Conservation (phyloP, 2,113 vertebrate genomes). For the Thamnophis sirtalis region DNA sequence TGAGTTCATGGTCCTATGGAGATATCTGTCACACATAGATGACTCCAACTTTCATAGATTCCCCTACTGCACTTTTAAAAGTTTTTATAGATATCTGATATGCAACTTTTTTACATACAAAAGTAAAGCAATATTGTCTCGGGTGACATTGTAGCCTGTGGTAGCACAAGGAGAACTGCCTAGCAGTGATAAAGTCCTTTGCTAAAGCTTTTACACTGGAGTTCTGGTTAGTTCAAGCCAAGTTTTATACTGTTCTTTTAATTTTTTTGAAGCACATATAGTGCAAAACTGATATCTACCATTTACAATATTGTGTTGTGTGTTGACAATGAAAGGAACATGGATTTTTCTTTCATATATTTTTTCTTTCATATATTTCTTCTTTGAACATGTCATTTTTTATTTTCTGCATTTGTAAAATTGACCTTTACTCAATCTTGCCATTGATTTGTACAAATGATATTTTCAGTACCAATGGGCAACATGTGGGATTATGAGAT, state of each 20-base stretch:
- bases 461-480: not conserved
- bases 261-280: not conserved
- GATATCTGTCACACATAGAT: not conserved
- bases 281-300: not conserved
- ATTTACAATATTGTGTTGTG: not conserved
- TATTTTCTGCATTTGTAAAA: not conserved
- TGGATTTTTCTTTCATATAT: too few relatives aligned
- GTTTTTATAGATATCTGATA: conserved; percentile 40
- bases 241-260: not conserved
- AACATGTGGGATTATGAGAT: not conserved
- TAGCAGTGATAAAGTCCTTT: not conserved
- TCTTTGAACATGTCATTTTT: not conserved
- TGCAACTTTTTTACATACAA: conserved; percentile 29
- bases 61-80: conserved; percentile 1
- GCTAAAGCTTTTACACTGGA: rapidly evolving
- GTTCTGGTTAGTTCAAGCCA: not conserved
- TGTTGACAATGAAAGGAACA: not conserved
- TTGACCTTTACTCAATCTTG: not conserved
- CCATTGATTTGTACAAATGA: not conserved
- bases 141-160: conserved; percentile 8
- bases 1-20: not conserved
- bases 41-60: conserved; percentile 6
- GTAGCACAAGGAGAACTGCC: rapidly evolving
- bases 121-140: conserved; percentile 2
- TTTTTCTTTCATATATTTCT: not conserved